Percentiles rank a stretch among this genome's conserved stretches.
These are phyloP conservation scores for Erithacus rubecula DNA, from an alignment of 2,797 vertebrate species.

Conservation along the genomic window DNA sequence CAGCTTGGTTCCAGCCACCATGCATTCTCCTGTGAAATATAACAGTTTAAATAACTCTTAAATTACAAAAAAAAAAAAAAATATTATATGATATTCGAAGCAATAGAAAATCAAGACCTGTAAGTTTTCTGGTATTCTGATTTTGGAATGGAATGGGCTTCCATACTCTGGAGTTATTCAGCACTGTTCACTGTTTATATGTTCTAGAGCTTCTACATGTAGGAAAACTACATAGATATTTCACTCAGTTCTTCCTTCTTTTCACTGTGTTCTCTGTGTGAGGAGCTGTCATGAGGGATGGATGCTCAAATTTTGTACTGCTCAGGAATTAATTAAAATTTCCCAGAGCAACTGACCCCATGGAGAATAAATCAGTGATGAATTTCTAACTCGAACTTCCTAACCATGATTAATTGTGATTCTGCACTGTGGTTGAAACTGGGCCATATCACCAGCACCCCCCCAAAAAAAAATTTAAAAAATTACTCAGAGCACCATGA, in stretches of 20 bases:
- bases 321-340: not conserved
- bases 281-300: not conserved
- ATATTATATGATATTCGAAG: not conserved
- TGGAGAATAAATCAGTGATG: not conserved
- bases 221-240: not conserved
- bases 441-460: not conserved
- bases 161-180: not conserved
- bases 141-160: not conserved
- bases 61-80: not conserved
- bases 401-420: not conserved
- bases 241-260: not conserved
- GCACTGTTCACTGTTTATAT: not conserved
- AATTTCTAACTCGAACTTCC: not conserved
- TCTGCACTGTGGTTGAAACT: not conserved
- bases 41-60: not conserved
- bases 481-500: not conserved
- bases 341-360: not conserved
- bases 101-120: not conserved
- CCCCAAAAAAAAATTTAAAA: fast-evolving
- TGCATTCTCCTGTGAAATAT: not conserved
- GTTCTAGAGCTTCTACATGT: not conserved
- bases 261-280: not conserved
- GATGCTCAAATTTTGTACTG: not conserved
- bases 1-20: not conserved
- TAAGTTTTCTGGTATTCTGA: not conserved